Percentiles rank a stretch among this genome's conserved stretches.
Evolutionary conservation across 2,113 vertebrate species (phyloP).

Genomic region (Trachemys scripta): DNA sequence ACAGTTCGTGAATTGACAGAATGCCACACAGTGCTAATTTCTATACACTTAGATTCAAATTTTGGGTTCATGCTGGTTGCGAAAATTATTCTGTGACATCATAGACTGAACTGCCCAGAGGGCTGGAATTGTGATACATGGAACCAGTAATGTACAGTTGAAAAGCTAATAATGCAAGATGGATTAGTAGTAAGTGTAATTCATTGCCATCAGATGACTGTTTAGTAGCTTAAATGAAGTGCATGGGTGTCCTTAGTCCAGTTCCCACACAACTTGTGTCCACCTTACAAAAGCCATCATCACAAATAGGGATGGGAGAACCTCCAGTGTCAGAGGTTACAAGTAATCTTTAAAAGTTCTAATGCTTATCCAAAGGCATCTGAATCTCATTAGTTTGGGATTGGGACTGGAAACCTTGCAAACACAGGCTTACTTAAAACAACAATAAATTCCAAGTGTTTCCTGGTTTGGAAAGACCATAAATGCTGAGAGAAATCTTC

Average conservation of each 20-base stretch:
- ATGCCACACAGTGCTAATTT: not conserved
- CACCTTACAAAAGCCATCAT: accelerated
- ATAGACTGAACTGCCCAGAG: accelerated
- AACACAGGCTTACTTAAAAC: accelerated
- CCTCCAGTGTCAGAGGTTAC: accelerated
- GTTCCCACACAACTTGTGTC: accelerated
- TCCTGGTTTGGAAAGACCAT: not conserved
- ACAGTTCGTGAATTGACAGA: not conserved
- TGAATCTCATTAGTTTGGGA: not conserved
- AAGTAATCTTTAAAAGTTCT: not conserved
- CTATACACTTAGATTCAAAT: accelerated
- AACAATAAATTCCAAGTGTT: not conserved
- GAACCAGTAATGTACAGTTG: not conserved
- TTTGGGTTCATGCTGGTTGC: accelerated
- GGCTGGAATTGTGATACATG: not conserved
- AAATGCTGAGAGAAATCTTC: too few relatives aligned
- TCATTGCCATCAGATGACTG: accelerated
- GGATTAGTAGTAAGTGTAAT: accelerated
- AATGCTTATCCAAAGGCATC: not conserved
- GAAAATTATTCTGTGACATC: not conserved
- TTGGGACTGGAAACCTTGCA: not conserved
- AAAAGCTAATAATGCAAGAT: not conserved
- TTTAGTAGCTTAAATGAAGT: accelerated
- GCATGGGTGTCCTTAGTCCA: accelerated
- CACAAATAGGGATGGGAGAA: not conserved